Conservation (phyloP, 1,140 invertebrate genomes). For the Nebria ingens region DNA sequence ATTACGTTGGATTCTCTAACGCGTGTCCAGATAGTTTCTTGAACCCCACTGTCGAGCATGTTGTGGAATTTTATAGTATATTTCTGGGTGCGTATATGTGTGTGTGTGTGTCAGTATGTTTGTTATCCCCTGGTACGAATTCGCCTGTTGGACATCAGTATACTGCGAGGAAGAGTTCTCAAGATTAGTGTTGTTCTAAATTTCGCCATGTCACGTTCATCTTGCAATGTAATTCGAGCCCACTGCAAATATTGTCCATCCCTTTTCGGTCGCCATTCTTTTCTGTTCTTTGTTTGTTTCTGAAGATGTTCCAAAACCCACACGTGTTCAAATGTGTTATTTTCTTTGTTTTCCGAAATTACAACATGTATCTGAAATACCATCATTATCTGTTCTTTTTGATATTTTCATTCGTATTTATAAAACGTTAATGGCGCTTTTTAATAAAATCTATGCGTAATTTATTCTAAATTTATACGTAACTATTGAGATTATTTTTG, state of each 20-base stretch:
- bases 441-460: too few relatives aligned
- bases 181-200: neutral
- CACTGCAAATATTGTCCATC: neutral
- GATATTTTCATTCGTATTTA: too few relatives aligned
- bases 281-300: neutral
- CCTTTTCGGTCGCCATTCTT: neutral
- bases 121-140: neutral
- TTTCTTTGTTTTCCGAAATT: too few relatives aligned
- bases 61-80: too few relatives aligned
- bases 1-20: neutral
- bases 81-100: too few relatives aligned
- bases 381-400: too few relatives aligned
- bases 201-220: neutral
- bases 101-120: neutral
- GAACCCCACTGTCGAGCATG: neutral
- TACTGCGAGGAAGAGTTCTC: neutral
- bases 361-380: too few relatives aligned
- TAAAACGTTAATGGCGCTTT: too few relatives aligned
- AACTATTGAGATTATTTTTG: too few relatives aligned
- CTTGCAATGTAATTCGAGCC: neutral
- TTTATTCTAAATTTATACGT: too few relatives aligned
- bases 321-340: too few relatives aligned
- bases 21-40: neutral
- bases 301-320: neutral
- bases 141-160: neutral